phyloP scores from a whole-genome alignment of 2,113 vertebrate genomes.

The Haemorhous mexicanus region DNA sequence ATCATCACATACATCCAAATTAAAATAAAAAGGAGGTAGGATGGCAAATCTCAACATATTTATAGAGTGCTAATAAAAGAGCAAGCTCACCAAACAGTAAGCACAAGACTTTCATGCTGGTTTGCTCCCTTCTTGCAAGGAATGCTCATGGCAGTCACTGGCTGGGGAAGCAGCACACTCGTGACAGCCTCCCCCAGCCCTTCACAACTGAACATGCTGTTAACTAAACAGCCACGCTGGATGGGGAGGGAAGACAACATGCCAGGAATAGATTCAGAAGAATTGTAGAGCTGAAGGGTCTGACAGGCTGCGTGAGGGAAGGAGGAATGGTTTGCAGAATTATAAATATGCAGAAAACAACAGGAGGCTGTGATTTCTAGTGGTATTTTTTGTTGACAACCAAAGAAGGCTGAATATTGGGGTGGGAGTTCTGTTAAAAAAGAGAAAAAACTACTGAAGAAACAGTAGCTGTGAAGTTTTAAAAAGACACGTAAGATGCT shows the following conservation, averaged over 20 bases:
- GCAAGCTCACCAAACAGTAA: not conserved
- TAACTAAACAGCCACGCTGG: not conserved
- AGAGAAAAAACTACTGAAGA: not conserved
- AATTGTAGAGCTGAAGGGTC: not conserved
- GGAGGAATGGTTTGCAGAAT: not conserved
- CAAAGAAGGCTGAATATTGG: not conserved
- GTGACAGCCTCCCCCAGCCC: rapidly evolving
- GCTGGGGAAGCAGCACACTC: not conserved
- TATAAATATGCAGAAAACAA: not conserved
- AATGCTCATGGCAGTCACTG: not conserved
- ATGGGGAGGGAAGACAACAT: not conserved
- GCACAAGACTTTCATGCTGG: not conserved
- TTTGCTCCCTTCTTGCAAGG: not conserved
- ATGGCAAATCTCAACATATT: not conserved
- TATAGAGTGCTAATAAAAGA: not conserved
- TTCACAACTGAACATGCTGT: not conserved
- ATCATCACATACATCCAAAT: not conserved
- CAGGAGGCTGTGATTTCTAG: not conserved
- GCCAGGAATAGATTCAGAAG: not conserved
- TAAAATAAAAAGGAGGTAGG: not conserved
- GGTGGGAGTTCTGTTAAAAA: not conserved
- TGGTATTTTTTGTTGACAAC: not conserved
- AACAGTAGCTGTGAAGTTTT: not conserved
- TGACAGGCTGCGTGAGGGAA: not conserved
- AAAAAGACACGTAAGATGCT: not conserved